phyloP scores from a whole-genome alignment of 2,797 vertebrate genomes.

The Acridotheres tristis region DNA sequence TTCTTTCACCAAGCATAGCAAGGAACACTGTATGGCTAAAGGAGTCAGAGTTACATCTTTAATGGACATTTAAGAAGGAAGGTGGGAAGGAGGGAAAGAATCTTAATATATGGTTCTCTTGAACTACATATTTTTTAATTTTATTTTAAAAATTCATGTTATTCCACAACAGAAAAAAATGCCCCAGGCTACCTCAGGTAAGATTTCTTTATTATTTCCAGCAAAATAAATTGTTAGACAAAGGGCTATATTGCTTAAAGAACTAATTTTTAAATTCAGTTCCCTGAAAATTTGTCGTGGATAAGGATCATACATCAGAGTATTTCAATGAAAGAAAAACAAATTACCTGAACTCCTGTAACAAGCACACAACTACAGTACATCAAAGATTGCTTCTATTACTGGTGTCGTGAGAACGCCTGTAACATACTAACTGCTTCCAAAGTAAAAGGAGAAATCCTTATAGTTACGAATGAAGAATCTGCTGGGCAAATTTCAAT shows the following conservation, averaged over 20 bases:
- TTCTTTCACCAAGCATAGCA: not conserved
- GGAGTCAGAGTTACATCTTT: not conserved
- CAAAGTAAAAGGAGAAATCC: not conserved
- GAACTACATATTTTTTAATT: rapidly evolving
- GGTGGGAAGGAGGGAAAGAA: not conserved
- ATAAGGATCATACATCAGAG: not conserved
- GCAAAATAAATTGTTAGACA: not conserved
- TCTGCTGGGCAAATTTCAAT: not conserved
- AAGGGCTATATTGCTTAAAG: not conserved
- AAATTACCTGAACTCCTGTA: not conserved
- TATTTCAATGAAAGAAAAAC: not conserved
- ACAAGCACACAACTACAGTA: not conserved
- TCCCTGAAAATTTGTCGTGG: not conserved
- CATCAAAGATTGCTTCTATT: not conserved
- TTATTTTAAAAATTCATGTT: not conserved
- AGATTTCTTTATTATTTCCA: not conserved
- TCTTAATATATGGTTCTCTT: not conserved
- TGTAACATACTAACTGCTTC: not conserved
- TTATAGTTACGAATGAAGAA: not conserved
- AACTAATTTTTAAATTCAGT: not conserved
- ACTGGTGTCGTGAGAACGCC: not conserved
- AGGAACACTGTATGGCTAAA: not conserved
- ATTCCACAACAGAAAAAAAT: not conserved
- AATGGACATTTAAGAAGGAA: not conserved
- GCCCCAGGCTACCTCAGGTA: not conserved